Evolutionary conservation across 2,113 vertebrate species (phyloP).

Genomic region (Reinhardtius hippoglossoides): DNA sequence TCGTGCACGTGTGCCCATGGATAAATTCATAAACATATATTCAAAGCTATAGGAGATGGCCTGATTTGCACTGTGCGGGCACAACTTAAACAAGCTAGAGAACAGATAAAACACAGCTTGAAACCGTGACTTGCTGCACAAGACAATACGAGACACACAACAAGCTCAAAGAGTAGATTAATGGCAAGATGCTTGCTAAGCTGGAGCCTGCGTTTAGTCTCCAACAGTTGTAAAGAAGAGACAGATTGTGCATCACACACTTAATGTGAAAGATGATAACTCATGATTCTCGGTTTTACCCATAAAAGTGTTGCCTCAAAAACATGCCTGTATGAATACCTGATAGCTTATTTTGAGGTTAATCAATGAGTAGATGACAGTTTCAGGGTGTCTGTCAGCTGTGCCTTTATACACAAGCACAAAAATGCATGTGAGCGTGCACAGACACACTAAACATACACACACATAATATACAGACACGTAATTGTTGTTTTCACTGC

Average conservation of each 20-base stretch:
- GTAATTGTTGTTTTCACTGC: constrained; percentile 22
- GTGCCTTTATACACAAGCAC: no score
- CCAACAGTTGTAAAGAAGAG: neutral
- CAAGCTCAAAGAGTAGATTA: neutral
- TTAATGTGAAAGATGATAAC: constrained; percentile 10
- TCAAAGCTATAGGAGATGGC: neutral
- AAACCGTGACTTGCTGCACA: neutral
- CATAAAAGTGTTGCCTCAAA: neutral
- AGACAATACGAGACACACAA: neutral
- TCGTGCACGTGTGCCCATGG: neutral
- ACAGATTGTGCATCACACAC: neutral
- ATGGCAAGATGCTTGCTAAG: constrained; percentile 13
- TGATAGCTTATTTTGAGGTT: neutral
- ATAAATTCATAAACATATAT: constrained; percentile 14
- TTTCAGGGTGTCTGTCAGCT: neutral
- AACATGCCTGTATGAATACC: constrained; percentile 5
- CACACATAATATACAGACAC: constrained; percentile 8
- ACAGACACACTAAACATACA: neutral
- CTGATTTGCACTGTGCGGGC: neutral
- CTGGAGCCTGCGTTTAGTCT: constrained; percentile 10
- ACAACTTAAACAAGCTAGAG: neutral
- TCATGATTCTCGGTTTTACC: constrained; percentile 2
- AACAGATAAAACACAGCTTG: neutral
- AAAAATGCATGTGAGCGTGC: neutral
- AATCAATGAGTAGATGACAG: no score